Evolutionary conservation across 92 coral and sea anemone genomes (phyloP).

Genomic region (Zoanthus gigantus): DNA sequence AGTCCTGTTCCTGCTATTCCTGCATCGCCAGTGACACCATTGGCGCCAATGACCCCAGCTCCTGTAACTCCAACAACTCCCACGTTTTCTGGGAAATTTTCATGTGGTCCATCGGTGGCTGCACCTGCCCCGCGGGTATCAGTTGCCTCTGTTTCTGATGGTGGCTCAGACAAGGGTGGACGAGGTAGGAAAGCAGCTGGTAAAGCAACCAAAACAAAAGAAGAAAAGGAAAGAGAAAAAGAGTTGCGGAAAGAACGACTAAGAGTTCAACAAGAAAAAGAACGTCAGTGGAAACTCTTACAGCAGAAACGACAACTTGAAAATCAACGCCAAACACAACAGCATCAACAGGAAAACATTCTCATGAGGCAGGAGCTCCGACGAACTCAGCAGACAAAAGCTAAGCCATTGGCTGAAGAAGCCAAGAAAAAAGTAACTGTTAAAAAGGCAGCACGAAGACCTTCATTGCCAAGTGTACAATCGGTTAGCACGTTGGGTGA

Average conservation of each 20-base stretch:
- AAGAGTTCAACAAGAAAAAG: conserved; percentile 92
- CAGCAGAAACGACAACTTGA: conserved; percentile 96
- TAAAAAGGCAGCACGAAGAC: conserved; percentile 59
- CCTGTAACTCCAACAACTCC: conserved; percentile 77
- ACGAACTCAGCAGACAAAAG: conserved; percentile 82
- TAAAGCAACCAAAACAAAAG: conserved; percentile 72
- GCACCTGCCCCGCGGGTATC: background rate
- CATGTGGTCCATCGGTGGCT: conserved; percentile 31
- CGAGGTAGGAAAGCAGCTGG: conserved; percentile 66
- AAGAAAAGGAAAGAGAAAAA: conserved; percentile 92
- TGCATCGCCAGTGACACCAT: conserved; percentile 72
- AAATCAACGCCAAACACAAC: conserved; percentile 92
- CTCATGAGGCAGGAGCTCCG: conserved; percentile 83
- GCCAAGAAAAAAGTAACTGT: conserved; percentile 75
- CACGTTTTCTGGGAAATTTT: conserved; percentile 58
- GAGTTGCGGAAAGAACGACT: conserved; percentile 86
- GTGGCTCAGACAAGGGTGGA: conserved; percentile 45
- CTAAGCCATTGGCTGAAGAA: conserved; percentile 78
- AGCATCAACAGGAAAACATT: conserved; percentile 89
- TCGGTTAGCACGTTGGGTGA: conserved; percentile 24
- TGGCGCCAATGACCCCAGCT: conserved; percentile 76
- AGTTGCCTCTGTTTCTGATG: conserved; percentile 47
- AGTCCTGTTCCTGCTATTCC: conserved; percentile 49
- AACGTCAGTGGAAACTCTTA: conserved; percentile 96
- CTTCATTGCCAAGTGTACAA: conserved; percentile 26